Evolutionary conservation across 2,888 invertebrate genomes (phyloP).

Genomic region (Phortica magna): DNA sequence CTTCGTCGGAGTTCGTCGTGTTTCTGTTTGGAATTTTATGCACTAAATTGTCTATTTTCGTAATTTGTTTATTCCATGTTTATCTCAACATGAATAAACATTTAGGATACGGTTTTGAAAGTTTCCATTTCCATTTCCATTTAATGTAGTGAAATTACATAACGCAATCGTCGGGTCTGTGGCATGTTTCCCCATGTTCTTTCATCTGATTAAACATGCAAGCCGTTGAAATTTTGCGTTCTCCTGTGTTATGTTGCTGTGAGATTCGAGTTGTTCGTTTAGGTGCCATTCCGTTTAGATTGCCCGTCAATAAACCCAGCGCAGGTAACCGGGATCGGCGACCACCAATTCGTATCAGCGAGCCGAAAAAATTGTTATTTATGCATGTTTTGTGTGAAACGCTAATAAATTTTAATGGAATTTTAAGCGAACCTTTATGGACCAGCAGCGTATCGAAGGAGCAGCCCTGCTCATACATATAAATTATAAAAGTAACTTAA

Average conservation of each 20-base stretch:
- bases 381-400: slow-evolving; percentile 69
- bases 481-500: slow-evolving; percentile 19
- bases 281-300: neutral
- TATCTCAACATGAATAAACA: slow-evolving; percentile 20
- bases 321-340: slow-evolving; percentile 7
- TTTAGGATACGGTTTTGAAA: slow-evolving; percentile 2
- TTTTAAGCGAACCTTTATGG: slow-evolving; percentile 68
- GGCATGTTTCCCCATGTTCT: neutral
- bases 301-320: neutral
- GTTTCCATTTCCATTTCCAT: neutral
- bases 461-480: slow-evolving; percentile 22
- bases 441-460: slow-evolving; percentile 26
- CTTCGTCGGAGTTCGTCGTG: slow-evolving; percentile 19
- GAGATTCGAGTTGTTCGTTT: neutral
- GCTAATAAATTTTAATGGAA: slow-evolving; percentile 72
- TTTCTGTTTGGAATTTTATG: slow-evolving; percentile 57
- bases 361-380: slow-evolving; percentile 62
- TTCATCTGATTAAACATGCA: no score
- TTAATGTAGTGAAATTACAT: neutral
- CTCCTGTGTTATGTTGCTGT: no score
- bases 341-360: slow-evolving; percentile 49
- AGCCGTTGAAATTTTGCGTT: no score
- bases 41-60: slow-evolving; percentile 63
- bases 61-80: slow-evolving; percentile 58
- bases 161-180: neutral